phyloP scores from a whole-genome alignment of 2,888 invertebrate species.

The Furcula furcula region DNA sequence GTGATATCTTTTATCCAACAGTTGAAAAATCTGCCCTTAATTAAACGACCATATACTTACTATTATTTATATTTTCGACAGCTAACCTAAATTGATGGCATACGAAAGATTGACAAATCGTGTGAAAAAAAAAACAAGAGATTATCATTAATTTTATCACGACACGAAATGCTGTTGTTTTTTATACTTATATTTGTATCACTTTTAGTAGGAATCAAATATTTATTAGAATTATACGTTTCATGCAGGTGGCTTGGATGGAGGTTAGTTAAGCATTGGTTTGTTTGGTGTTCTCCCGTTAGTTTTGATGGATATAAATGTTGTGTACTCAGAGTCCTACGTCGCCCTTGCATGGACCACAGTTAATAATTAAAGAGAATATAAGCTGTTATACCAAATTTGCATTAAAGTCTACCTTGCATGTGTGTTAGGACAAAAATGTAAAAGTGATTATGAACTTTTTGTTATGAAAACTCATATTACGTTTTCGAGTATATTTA shows the following conservation, averaged over 20 bases:
- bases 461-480: neutral
- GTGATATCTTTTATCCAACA: no score
- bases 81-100: no score
- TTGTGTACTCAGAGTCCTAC: slow-evolving; percentile 29
- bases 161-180: no score
- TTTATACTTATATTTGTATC: no score
- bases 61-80: no score
- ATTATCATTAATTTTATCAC: no score
- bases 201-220: slow-evolving; percentile 1
- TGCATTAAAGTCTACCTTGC: slow-evolving; percentile 22
- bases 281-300: slow-evolving; percentile 48
- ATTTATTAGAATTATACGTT: slow-evolving; percentile 51
- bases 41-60: no score
- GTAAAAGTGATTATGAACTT: slow-evolving; percentile 2
- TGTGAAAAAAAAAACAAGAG: no score
- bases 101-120: no score
- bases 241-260: slow-evolving; percentile 83
- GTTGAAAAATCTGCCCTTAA: no score
- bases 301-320: slow-evolving; percentile 23
- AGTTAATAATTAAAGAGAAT: neutral
- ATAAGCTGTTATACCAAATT: slow-evolving; percentile 5
- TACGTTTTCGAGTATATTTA: neutral
- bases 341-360: slow-evolving; percentile 21
- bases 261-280: slow-evolving; percentile 78
- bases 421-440: slow-evolving; percentile 21